A percentile compares a stretch with the other conserved stretches of the same genome.
Evolutionary conservation across 2,888 invertebrate species (phyloP).

Genomic region (Thera obeliscata): DNA sequence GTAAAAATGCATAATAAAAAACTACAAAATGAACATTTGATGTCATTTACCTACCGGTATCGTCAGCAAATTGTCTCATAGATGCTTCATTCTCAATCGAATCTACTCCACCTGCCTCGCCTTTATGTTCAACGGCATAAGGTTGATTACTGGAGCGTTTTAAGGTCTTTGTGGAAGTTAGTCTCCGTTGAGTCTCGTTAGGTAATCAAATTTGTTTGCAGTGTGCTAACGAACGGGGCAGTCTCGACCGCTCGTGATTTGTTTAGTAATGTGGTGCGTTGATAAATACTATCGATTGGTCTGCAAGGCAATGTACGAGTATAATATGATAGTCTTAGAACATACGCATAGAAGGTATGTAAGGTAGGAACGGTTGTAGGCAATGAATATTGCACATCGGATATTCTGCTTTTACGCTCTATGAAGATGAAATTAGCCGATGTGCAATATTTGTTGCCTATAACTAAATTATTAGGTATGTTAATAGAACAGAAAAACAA

Average conservation of each 20-base stretch:
- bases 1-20: not conserved
- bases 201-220: slow-evolving; percentile 80
- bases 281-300: slow-evolving; percentile 34
- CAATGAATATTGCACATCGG: too few relatives aligned
- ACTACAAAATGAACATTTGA: not conserved
- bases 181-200: slow-evolving; percentile 60
- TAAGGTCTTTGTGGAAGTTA: slow-evolving; percentile 31
- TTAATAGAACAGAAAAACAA: too few relatives aligned
- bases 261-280: slow-evolving; percentile 55
- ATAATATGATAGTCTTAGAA: not conserved
- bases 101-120: slow-evolving; percentile 9
- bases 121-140: slow-evolving; percentile 17
- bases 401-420: too few relatives aligned
- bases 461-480: too few relatives aligned
- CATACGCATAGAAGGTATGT: not conserved
- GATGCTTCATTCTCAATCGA: slow-evolving; percentile 12
- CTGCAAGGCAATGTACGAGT: slow-evolving; percentile 13
- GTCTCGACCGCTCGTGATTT: slow-evolving; percentile 61
- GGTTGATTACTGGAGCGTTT: slow-evolving; percentile 24
- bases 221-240: slow-evolving; percentile 72
- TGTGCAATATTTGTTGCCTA: too few relatives aligned
- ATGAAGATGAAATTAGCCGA: too few relatives aligned
- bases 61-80: slow-evolving; percentile 21
- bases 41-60: slow-evolving; percentile 24
- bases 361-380: too few relatives aligned